Conservation (phyloP, 1,140 invertebrate genomes). For the Palaemon carinicauda region DNA sequence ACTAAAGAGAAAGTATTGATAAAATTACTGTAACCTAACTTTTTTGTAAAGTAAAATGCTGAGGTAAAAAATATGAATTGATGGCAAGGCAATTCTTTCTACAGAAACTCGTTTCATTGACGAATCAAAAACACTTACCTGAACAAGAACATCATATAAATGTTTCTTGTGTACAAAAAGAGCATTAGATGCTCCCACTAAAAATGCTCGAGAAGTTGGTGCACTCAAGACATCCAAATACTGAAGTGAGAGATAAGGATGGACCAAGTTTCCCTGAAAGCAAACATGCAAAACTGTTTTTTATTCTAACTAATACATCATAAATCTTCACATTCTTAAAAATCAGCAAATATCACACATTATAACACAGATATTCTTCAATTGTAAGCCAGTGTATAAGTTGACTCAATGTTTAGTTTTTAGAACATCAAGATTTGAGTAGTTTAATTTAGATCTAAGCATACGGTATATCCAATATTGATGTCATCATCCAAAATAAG, state of each 20-base stretch:
- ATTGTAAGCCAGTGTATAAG: no score
- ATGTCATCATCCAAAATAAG: no score
- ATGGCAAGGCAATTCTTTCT: background rate
- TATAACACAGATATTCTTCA: no score
- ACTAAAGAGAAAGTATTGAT: no score
- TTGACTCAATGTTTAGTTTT: no score
- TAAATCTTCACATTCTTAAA: background rate
- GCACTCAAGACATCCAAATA: conserved; percentile 93
- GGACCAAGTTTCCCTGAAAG: conserved; percentile 82
- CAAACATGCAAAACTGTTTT: background rate
- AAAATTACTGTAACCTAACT: no score
- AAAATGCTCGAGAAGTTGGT: conserved; percentile 86
- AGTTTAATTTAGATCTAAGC: no score
- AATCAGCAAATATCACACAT: no score
- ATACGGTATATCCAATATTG: no score
- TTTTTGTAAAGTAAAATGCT: background rate
- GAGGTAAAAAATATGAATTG: no score
- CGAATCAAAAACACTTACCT: conserved; percentile 27
- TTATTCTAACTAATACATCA: background rate
- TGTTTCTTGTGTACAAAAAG: conserved; percentile 95
- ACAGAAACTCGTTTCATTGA: background rate
- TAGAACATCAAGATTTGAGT: no score
- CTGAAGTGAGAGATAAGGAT: conserved; percentile 95
- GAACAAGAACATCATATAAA: conserved; percentile 90
- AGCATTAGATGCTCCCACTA: conserved; percentile 97